phyloP scores from a whole-genome alignment of 1,140 invertebrate genomes.

The Heliconius congener region DNA sequence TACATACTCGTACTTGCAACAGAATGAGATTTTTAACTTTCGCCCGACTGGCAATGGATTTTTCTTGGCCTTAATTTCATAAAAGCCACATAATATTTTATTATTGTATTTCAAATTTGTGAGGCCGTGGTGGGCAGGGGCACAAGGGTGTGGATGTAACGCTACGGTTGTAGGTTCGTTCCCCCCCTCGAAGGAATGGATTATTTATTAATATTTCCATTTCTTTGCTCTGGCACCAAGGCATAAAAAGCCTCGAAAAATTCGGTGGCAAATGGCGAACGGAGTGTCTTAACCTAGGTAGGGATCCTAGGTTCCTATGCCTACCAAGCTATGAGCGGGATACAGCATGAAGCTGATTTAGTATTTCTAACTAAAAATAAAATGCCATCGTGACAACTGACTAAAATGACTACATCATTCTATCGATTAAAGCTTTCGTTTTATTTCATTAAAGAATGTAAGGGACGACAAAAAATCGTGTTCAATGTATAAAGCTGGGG shows the following conservation, averaged over 20 bases:
- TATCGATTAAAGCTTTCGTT: slow-evolving; percentile 38
- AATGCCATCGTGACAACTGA: neutral
- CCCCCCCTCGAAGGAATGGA: too few relatives aligned
- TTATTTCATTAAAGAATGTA: slow-evolving; percentile 28
- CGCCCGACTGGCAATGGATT: neutral
- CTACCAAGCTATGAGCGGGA: too few relatives aligned
- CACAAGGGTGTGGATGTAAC: too few relatives aligned
- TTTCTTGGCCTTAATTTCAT: neutral
- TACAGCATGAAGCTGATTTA: too few relatives aligned
- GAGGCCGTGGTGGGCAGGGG: neutral
- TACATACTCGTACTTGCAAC: slow-evolving; percentile 15
- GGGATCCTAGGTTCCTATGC: too few relatives aligned
- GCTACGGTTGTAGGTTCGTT: too few relatives aligned
- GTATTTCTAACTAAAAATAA: neutral
- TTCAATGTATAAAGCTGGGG: slow-evolving; percentile 31
- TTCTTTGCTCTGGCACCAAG: too few relatives aligned
- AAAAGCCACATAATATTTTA: neutral
- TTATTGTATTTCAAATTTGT: neutral
- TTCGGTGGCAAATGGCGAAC: too few relatives aligned
- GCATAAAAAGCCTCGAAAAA: neutral
- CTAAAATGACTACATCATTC: slow-evolving; percentile 11
- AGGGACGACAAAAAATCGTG: slow-evolving; percentile 37
- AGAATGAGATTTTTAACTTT: slow-evolving; percentile 38
- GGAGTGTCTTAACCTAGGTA: too few relatives aligned
- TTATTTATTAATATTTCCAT: too few relatives aligned